Percentiles rank a stretch among this genome's conserved stretches.
These are phyloP conservation scores for Orchesellides sinensis DNA, from an alignment of 2,888 invertebrate genomes.

Conservation along the genomic window DNA sequence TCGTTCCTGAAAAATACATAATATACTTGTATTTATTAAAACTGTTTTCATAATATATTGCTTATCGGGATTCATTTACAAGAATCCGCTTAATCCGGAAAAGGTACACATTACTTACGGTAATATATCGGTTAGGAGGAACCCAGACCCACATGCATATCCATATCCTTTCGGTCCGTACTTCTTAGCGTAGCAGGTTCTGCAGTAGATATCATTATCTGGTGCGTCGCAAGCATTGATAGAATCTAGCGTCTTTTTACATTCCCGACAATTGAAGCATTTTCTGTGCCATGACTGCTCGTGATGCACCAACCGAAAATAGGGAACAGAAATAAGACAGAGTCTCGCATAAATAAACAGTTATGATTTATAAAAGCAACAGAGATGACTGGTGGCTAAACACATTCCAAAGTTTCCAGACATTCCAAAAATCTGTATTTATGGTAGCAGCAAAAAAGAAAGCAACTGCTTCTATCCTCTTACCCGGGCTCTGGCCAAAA, in stretches of 20 bases:
- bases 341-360: slow-evolving; percentile 1
- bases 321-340: background rate
- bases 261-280: slow-evolving; percentile 95
- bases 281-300: slow-evolving; percentile 91
- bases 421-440: slow-evolving; percentile 8
- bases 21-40: background rate
- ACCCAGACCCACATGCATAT: slow-evolving; percentile 96
- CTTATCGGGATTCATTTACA: too few relatives aligned
- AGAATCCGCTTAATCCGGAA: too few relatives aligned
- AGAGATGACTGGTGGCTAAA: background rate
- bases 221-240: slow-evolving; percentile 97
- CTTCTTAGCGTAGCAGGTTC: slow-evolving; percentile 98
- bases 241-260: slow-evolving; percentile 95
- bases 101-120: too few relatives aligned
- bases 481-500: slow-evolving; percentile 88
- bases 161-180: slow-evolving; percentile 98
- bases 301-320: background rate
- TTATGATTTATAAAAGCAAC: background rate
- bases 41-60: background rate
- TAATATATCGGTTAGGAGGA: slow-evolving; percentile 93
- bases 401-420: slow-evolving; percentile 1
- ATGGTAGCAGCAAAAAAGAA: background rate
- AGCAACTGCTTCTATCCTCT: slow-evolving; percentile 59
- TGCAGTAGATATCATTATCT: slow-evolving; percentile 95
- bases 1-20: too few relatives aligned